Conservation (phyloP, 2,113 vertebrate species). For the Sphaerodactylus townsendi region DNA sequence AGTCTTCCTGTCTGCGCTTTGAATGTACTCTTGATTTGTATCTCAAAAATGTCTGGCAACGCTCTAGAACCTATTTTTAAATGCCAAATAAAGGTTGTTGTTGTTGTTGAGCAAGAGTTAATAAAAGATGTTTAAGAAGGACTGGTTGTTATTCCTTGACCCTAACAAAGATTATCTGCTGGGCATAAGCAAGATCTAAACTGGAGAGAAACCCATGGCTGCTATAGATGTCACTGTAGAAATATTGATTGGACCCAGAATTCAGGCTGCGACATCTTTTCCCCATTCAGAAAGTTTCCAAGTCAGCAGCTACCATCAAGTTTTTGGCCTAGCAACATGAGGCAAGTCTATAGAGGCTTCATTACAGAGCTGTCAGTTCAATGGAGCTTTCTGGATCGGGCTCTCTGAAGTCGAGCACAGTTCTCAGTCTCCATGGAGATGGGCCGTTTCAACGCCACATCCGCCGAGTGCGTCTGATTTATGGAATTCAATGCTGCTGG, state of each 20-base stretch:
- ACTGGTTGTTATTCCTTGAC: too few species aligned
- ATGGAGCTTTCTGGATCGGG: background rate
- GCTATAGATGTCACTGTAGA: background rate
- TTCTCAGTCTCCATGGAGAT: background rate
- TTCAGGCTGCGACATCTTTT: too few species aligned
- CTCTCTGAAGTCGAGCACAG: background rate
- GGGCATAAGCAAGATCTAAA: too few species aligned
- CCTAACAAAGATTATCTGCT: too few species aligned
- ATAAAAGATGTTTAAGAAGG: too few species aligned
- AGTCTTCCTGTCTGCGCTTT: too few species aligned
- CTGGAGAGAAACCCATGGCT: too few species aligned
- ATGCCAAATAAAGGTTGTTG: too few species aligned
- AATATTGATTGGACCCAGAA: background rate
- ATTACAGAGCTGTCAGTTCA: constrained; percentile 10
- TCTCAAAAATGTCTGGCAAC: too few species aligned
- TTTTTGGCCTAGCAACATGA: background rate
- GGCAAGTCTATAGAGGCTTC: constrained; percentile 1
- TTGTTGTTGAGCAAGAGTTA: too few species aligned
- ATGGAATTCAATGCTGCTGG: background rate
- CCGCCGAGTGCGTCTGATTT: background rate
- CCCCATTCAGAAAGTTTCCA: background rate
- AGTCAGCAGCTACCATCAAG: background rate
- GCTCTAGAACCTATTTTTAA: too few species aligned
- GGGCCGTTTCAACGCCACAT: background rate
- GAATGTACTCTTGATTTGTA: too few species aligned